Conservation (phyloP, 1,140 invertebrate genomes). For the Aphelinus certus region DNA sequence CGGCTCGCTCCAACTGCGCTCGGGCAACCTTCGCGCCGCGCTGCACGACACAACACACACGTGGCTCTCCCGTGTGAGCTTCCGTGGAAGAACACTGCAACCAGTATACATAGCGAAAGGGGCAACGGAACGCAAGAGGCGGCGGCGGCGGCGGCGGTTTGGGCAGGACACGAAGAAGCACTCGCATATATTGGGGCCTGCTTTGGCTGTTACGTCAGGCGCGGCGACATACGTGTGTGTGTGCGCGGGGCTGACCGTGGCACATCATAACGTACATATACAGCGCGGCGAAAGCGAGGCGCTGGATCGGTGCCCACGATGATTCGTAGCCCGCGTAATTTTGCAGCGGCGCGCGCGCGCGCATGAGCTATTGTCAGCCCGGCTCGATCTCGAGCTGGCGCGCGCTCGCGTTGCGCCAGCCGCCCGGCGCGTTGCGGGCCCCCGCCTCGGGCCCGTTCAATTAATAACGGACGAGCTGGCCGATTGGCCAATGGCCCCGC, state of each 20-base stretch:
- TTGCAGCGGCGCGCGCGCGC: not conserved
- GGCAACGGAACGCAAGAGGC: not conserved
- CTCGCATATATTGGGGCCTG: conserved; percentile 1
- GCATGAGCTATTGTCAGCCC: no score
- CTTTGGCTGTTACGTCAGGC: no score
- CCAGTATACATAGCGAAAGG: not conserved
- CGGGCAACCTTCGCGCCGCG: no score
- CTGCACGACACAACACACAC: not conserved
- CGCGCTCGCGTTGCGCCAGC: conserved; percentile 1
- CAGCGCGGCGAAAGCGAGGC: no score
- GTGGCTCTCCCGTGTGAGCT: not conserved
- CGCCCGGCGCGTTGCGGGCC: not conserved
- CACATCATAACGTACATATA: no score
- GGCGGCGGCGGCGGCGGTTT: no score
- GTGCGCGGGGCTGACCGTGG: not conserved
- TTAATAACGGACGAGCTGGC: no score
- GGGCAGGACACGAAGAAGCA: conserved; percentile 21
- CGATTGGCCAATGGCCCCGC: no score
- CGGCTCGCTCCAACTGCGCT: not conserved
- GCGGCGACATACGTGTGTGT: not conserved
- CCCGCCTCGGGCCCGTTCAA: conserved; percentile 47
- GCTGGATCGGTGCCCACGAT: no score
- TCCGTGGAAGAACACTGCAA: no score
- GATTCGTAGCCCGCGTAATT: not conserved
- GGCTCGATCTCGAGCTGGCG: no score